Evolutionary conservation across 1,140 invertebrate genomes (phyloP), one percentile per base, ranked within the genome.

Genomic region (Goniozus legneri): DNA sequence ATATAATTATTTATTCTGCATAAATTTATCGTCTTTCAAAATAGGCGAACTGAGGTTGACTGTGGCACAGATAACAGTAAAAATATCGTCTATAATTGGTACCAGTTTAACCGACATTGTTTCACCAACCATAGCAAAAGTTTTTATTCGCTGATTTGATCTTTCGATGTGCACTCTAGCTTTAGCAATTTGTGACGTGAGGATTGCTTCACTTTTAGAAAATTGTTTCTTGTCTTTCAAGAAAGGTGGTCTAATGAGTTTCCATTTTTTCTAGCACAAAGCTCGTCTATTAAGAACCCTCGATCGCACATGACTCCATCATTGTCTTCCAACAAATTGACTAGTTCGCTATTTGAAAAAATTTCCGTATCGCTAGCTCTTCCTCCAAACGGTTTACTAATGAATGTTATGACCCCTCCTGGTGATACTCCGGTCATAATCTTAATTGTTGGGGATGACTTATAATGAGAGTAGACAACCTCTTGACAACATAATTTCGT

Each of bases 351-450:
- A 8, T 62, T 24, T 27, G 54, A 39, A 19, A 63, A 57, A 42
- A 69, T 64, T 10, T 19, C 19, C 54, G 56, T 56, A 40, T 69
- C 66, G 36, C 56, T 58, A 7, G 50, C 52, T 31, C 52, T 41
- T 1, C 64, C 64, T 44, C 49, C 52, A 31, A 44, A 65, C 13
- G 53, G 39, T 21, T 57, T 36, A 8, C 60, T 64, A 10, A 64
- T 24, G 47, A 58, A 65, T 18, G 53, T 51, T 8, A 68, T 47
- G 8, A 31, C 27, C 64, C 24, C 56, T 14, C 27, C 44, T 20
- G 64, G 64, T 20, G 50, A 37, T 4, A 62, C 54, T n/a, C 48
- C 54, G 33, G 62, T 52, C 20, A 67, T 40, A 22, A 44, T 49
- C 41, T 68, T 65, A 18, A 49, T 21, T 8, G 62, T 68, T 22